Evolutionary conservation across 37 sponge, comb jelly and placozoan species (phyloP), one percentile per base, ranked within the genome.

Genomic region (Chondrosia reniformis): DNA sequence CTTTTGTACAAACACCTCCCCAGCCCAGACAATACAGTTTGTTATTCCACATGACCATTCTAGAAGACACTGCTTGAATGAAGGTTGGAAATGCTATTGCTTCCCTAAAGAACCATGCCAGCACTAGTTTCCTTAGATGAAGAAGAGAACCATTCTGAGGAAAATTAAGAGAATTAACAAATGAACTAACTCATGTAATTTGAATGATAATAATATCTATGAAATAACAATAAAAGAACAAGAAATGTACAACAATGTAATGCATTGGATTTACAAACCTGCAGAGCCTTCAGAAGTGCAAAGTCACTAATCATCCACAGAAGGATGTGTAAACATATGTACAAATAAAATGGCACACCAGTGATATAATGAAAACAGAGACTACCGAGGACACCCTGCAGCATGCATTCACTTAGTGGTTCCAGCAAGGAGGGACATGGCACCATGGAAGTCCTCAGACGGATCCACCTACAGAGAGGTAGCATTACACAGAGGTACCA

Each of bases 351-450:
- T 30, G 44, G 25, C 31, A 49, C 5, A 0, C 76, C 54, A 13
- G 21, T 24, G 55, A 54, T 45, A 43, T 54, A 75, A 10, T 15
- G 33, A 33, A 30, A 21, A n/a, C 43, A 34, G 45, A 57, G 32
- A 28, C 61, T 34, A 45, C 58, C 78, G 0, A 92, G 43, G 1
- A 89, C 10, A 15, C 90, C 90, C 0, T 89, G 77, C 0, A 83
- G n/a, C 27, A 93, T 30, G 44, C 89, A 93, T 63, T 93, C 93
- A 28, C 90, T 76, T 43, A 93, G 22, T 0, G 93, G 93, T 75
- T 93, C 93, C 76, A 93, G 52, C 1, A 89, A 79, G 1, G 78
- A 78, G 1, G 90, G 87, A 59, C 67, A 76, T 4, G 93, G 93
- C 78, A 89, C 77, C 90, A 93, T 93, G 36, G 87, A 76, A 17